Percentiles rank a stretch among this genome's conserved stretches.
Evolutionary conservation across 2,797 vertebrate genomes (phyloP).

Genomic region (Sebastes hubbsi): DNA sequence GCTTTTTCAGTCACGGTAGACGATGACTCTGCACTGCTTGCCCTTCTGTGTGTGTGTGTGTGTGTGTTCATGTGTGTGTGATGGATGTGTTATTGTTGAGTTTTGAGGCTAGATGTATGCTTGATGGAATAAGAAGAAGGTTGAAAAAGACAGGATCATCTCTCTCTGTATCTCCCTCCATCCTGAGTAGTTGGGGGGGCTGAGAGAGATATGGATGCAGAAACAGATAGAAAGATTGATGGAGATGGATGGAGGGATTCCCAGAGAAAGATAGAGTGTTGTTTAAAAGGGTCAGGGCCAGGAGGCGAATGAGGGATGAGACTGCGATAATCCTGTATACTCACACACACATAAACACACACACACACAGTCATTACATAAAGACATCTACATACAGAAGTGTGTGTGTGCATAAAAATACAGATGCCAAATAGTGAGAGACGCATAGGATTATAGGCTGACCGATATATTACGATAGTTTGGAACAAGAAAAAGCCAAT

Average conservation of each 20-base stretch:
- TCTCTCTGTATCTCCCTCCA: constrained; percentile 66
- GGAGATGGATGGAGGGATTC: constrained; percentile 74
- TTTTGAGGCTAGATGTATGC: constrained; percentile 77
- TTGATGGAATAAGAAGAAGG: constrained; percentile 80
- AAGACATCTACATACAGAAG: constrained; percentile 9
- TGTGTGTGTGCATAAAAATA: background rate
- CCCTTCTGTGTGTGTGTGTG: constrained; percentile 18
- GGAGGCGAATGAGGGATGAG: constrained; percentile 73
- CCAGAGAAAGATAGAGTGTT: constrained; percentile 71
- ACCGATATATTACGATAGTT: too few species aligned
- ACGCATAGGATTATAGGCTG: background rate
- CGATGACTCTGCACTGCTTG: constrained; percentile 52
- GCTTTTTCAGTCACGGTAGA: constrained; percentile 54
- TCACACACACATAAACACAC: constrained; percentile 18
- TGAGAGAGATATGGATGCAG: constrained; percentile 41
- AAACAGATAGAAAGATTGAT: constrained; percentile 64
- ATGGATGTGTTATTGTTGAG: constrained; percentile 81
- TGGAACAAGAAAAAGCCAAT: too few species aligned
- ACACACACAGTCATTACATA: background rate
- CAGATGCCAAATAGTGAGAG: background rate
- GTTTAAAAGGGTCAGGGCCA: constrained; percentile 78
- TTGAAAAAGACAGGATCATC: constrained; percentile 79
- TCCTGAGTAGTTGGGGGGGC: constrained; percentile 38
- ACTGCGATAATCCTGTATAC: constrained; percentile 63
- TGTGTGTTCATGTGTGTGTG: constrained; percentile 44